Percentiles rank a stretch among this genome's conserved stretches.
Evolutionary conservation across 2,797 vertebrate genomes (phyloP).

Genomic region (Eulemur rubriventer): DNA sequence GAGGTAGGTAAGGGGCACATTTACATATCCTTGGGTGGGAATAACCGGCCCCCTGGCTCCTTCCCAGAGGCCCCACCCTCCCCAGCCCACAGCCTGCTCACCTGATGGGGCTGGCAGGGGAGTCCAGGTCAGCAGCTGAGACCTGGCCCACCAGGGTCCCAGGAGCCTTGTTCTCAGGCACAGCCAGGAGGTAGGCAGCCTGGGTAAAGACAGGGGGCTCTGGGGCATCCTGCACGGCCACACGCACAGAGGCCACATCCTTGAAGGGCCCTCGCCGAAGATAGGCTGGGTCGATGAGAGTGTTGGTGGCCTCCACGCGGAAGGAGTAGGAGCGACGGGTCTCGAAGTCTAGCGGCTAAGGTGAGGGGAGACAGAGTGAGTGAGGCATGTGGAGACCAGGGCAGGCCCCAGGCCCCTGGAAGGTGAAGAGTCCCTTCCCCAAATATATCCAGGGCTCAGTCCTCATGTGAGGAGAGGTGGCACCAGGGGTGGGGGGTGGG

Average conservation of each 20-base stretch:
- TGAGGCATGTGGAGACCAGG: background rate
- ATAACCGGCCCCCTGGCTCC: background rate
- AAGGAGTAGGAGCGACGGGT: slow-evolving; percentile 92
- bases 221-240: slow-evolving; percentile 92
- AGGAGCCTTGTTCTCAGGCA: slow-evolving; percentile 91
- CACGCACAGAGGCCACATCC: slow-evolving; percentile 90
- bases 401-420: background rate
- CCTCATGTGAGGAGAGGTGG: background rate
- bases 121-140: slow-evolving; percentile 91
- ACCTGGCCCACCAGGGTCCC: slow-evolving; percentile 91
- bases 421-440: background rate
- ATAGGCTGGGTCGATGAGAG: slow-evolving; percentile 93
- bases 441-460: background rate
- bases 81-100: slow-evolving; percentile 63
- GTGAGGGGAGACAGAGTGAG: background rate
- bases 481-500: background rate
- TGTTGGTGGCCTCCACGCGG: slow-evolving; percentile 94
- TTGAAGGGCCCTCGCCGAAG: slow-evolving; percentile 93
- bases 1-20: background rate
- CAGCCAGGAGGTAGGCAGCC: slow-evolving; percentile 89
- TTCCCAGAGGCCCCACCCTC: background rate
- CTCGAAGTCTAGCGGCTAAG: slow-evolving; percentile 91
- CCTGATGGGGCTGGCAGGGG: slow-evolving; percentile 93
- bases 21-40: background rate
- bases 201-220: slow-evolving; percentile 93